Evolutionary conservation across 2,113 vertebrate genomes (phyloP).

Genomic region (Oostethus manadensis): DNA sequence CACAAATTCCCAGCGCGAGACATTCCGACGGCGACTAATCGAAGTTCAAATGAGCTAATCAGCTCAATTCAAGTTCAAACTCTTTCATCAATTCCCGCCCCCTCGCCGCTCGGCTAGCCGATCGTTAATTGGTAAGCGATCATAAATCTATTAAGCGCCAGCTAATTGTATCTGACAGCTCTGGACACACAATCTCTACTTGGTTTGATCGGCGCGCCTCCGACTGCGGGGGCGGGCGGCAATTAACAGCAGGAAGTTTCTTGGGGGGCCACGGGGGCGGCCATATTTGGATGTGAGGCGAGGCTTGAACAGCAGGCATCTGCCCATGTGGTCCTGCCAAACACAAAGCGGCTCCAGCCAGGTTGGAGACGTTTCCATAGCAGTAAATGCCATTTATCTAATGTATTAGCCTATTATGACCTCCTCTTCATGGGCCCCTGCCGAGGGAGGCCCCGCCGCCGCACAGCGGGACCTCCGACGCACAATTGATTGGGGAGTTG

Average conservation of each 20-base stretch:
- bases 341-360: conserved; percentile 64
- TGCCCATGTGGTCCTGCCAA: conserved; percentile 49
- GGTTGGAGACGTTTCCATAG: conserved; percentile 53
- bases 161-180: conserved; percentile 2
- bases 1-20: too few species aligned
- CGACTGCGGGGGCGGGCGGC: not conserved
- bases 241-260: too few species aligned
- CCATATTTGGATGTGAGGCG: conserved; percentile 15
- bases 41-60: conserved; percentile 2
- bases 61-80: not conserved
- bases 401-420: conserved; percentile 65
- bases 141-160: not conserved
- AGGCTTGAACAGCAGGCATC: conserved; percentile 10
- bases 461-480: conserved; percentile 48
- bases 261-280: not conserved
- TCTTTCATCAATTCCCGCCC: not conserved
- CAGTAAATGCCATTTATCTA: conserved; percentile 69
- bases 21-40: not conserved
- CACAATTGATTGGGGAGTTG: conserved; percentile 62
- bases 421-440: conserved; percentile 56
- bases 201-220: not conserved
- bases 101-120: too few species aligned
- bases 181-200: not conserved
- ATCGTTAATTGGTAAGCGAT: not conserved
- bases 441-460: conserved; percentile 61